Evolutionary conservation across 2,888 invertebrate species (phyloP), one percentile per base, ranked within the genome.

Genomic region (Acronicta aceris): DNA sequence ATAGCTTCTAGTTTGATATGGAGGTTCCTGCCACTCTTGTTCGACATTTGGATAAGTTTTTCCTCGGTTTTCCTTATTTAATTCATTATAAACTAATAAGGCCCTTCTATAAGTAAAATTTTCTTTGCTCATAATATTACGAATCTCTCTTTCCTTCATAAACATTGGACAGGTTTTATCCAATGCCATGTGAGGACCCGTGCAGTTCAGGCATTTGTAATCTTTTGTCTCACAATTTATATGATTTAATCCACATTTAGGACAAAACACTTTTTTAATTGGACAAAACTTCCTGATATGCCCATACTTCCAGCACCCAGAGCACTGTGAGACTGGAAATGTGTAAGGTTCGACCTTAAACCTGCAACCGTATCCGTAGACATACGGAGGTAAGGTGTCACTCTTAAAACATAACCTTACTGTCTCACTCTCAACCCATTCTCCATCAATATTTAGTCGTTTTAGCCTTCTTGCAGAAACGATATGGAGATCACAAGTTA

Each of bases 311-410:
- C 58, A 68, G 42, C 68, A 65, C 8, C 13, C 30, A 0, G 61
- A 65, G 36, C 68, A 65, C 9, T 65, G 58, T 0, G 60, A 58
- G 12, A 65, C 68, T 9, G 68, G 68, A 4, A 65, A 68, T 0
- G 53, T 61, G 7, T 55, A 68, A 1, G 65, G 60, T 15, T 68
- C 68, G 13, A 65, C 59, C 47, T 65, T 55, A 15, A 59, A 53
- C 25, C 65, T 42, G 13, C 57, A 50, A 5, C 60, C 59, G 51
- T 63, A 63, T 1, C 53, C 51, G 17, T 54, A 41, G 0, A 57
- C 45, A 16, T 57, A 57, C 38, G 57, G 57, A 13, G 57, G 57
- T 25, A 57, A 57, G 12, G 40, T 38, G 0, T 12, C 0, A 0
- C 61, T 42, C 9, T 61, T 58, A 12, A 68, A 55, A 4, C 67